Evolutionary conservation across 2,797 vertebrate species (phyloP), one percentile per base, ranked within the genome.

Genomic region (Enteromius mattozi): DNA sequence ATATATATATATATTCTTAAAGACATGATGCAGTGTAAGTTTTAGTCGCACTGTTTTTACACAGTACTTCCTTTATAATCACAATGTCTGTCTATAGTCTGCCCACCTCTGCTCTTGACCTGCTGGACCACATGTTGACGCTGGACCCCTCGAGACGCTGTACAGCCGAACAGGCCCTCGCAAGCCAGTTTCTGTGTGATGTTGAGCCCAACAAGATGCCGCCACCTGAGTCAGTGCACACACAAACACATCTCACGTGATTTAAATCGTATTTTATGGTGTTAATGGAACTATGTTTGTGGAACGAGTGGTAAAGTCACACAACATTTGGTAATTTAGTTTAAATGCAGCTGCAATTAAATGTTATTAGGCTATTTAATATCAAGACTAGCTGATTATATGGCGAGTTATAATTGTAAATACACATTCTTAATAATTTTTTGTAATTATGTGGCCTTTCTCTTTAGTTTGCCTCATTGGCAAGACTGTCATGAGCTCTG

Each of bases 401-500:
- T 37, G 19, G 35, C 2, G 3, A 16, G 6, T 69, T 70, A 16
- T 47, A 19, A 9, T 76, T 35, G 33, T 37, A 19, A 68, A 42
- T 61, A 8, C 2, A 27, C 54, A 42, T 37, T 37, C 2, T 0
- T 54, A 21, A n/a, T 9, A 16, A 7, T 37, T 33, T 21, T 56
- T 51, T 51, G 16, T 76, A 59, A 59, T 40, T 47, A 10, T 72
- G 7, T 63, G 37, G 0, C 6, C 56, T 78, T 51, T 79, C 37
- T 24, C 35, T 71, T 35, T 90, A 99, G 97, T 92, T 96, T 99
- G 84, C 98, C 98, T 68, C 97, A 97, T 91, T 98, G 98, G 94
- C 98, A 99, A 91, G 98, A 99, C 89, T 99, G 98, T 89, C 98
- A 99, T 14, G 98, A 99, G 94, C 93, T 99, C 78, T 99, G 98